Evolutionary conservation across 1,140 invertebrate genomes (phyloP).

Genomic region (Macrocentrus cingulum): DNA sequence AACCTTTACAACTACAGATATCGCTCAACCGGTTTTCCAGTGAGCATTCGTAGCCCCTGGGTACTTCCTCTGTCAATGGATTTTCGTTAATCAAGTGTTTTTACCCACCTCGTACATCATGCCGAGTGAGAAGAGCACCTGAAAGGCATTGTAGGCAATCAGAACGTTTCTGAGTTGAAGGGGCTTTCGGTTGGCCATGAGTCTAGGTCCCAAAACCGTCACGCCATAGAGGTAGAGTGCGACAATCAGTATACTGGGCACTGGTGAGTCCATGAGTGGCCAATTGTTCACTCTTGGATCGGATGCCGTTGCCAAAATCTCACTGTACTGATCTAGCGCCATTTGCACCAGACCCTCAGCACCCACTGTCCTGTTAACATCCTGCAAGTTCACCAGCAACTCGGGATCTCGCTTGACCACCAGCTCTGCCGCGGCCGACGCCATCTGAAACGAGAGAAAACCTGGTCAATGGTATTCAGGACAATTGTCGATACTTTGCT

Average conservation of each 20-base stretch:
- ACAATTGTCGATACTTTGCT: not conserved
- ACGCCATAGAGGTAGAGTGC: slow-evolving; percentile 79
- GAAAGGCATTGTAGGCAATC: slow-evolving; percentile 86
- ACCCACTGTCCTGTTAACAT: slow-evolving; percentile 48
- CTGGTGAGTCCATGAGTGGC: slow-evolving; percentile 87
- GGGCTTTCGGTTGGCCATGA: slow-evolving; percentile 87
- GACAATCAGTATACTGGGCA: slow-evolving; percentile 82
- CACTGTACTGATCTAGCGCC: slow-evolving; percentile 64
- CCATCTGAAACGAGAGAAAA: slow-evolving; percentile 43
- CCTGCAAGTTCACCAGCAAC: slow-evolving; percentile 39
- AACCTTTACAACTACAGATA: slow-evolving; percentile 22
- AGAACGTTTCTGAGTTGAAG: slow-evolving; percentile 79
- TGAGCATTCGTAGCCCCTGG: not conserved
- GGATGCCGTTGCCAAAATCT: slow-evolving; percentile 62
- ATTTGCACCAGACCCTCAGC: slow-evolving; percentile 62
- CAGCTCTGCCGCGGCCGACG: slow-evolving; percentile 55
- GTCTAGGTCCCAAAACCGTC: slow-evolving; percentile 76
- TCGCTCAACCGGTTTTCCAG: slow-evolving; percentile 27
- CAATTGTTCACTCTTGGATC: slow-evolving; percentile 88
- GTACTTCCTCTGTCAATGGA: too few relatives aligned
- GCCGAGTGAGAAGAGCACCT: slow-evolving; percentile 82
- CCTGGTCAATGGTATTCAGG: not conserved
- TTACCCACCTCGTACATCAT: slow-evolving; percentile 85
- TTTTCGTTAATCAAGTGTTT: not conserved
- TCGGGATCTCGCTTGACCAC: slow-evolving; percentile 51